phyloP scores from a whole-genome alignment of 2,797 vertebrate genomes.

The Microctenopoma stevenorrisi region DNA sequence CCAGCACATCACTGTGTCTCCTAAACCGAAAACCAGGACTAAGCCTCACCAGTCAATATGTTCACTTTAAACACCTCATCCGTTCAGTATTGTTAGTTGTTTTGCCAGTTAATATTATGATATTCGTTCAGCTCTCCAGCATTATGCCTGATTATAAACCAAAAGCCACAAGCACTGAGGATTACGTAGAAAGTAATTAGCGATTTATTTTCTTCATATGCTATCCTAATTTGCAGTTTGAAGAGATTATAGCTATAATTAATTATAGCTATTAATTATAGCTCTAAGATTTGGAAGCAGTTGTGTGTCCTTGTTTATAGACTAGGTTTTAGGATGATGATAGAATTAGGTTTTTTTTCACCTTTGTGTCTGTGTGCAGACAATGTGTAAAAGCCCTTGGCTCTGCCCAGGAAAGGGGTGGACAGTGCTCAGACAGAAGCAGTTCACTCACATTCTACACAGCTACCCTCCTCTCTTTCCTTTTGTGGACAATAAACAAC shows the following conservation, averaged over 20 bases:
- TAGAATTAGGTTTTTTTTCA: too few relatives aligned
- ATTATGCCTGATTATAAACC: neutral
- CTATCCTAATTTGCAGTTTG: neutral
- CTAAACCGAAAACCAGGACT: slow-evolving; percentile 6
- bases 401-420: slow-evolving; percentile 55
- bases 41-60: slow-evolving; percentile 41
- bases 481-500: slow-evolving; percentile 60
- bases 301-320: neutral
- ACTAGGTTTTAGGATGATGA: too few relatives aligned
- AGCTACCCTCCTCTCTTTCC: slow-evolving; percentile 60
- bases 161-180: neutral
- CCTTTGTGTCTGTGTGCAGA: neutral
- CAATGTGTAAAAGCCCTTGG: slow-evolving; percentile 45
- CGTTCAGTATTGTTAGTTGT: neutral
- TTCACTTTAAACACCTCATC: slow-evolving; percentile 18
- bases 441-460: slow-evolving; percentile 66
- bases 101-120: neutral
- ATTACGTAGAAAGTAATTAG: slow-evolving; percentile 9
- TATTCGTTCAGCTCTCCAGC: neutral
- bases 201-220: slow-evolving; percentile 1
- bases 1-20: slow-evolving; percentile 16
- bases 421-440: slow-evolving; percentile 64
- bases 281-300: slow-evolving; percentile 19
- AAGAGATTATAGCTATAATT: slow-evolving; percentile 19
- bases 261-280: slow-evolving; percentile 3